Percentiles rank a stretch among this genome's conserved stretches.
These are phyloP conservation scores for Parapsyche elsis DNA, from an alignment of 1,140 invertebrate species.

Conservation along the genomic window DNA sequence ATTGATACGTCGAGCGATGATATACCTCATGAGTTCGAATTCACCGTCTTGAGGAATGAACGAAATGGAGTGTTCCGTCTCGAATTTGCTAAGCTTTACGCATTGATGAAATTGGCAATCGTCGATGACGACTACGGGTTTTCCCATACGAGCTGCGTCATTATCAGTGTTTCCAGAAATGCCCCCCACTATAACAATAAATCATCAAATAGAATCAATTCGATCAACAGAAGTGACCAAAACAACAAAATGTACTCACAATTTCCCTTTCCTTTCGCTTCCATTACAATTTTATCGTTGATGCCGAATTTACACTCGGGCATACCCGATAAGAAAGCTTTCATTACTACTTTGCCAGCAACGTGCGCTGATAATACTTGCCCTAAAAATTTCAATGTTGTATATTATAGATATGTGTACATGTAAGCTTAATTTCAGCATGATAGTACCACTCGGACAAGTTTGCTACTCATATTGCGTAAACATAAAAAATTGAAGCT, in stretches of 20 bases:
- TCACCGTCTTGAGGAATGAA: conserved; percentile 99
- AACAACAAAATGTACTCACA: conserved; percentile 58
- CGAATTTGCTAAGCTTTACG: conserved; percentile 99
- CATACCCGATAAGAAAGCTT: conserved; percentile 99
- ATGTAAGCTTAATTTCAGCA: background rate
- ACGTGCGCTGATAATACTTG: conserved; percentile 99
- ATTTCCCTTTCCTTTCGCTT: conserved; percentile 88
- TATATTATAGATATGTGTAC: conserved; percentile 2
- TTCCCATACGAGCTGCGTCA: conserved; percentile 87
- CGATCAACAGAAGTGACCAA: background rate
- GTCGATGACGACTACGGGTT: conserved; percentile 98
- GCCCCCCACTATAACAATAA: conserved; percentile 62
- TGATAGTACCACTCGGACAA: too few relatives aligned
- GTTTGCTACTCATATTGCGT: too few relatives aligned
- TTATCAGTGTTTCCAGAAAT: conserved; percentile 80
- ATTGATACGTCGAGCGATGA: background rate
- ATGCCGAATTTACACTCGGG: conserved; percentile 99
- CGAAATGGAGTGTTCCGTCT: conserved; percentile 99
- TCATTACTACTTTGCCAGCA: conserved; percentile 99
- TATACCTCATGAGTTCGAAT: conserved; percentile 98
- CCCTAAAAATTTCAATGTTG: conserved; percentile 70
- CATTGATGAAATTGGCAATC: conserved; percentile 99
- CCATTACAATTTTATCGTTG: conserved; percentile 99
- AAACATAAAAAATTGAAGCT: conserved; percentile 20
- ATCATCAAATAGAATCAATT: background rate